Evolutionary conservation across 2,888 invertebrate species (phyloP).

Genomic region (Stenchaetothrips biformis): DNA sequence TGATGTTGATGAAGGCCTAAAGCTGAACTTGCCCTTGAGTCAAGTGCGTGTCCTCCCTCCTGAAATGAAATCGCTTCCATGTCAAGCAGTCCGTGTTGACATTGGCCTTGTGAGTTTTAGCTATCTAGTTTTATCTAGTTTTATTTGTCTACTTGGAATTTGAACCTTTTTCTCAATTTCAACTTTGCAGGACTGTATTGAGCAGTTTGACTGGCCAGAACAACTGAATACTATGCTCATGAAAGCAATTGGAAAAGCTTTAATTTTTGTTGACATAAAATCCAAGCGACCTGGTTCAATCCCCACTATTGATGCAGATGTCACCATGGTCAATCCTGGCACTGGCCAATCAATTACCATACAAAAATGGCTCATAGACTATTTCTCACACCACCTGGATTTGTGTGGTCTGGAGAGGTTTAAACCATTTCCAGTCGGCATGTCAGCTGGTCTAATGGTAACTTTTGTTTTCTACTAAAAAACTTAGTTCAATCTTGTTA

Average conservation of each 20-base stretch:
- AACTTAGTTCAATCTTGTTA: neutral
- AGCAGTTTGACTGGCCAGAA: conserved; percentile 4
- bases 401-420: neutral
- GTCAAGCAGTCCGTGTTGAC: neutral
- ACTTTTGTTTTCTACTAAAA: neutral
- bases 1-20: neutral
- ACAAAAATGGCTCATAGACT: neutral
- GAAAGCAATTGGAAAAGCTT: neutral
- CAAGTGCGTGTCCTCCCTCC: neutral
- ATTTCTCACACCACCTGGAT: neutral
- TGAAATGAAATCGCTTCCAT: neutral
- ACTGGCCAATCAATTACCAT: neutral
- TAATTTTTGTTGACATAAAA: neutral
- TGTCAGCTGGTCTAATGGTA: neutral
- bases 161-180: neutral
- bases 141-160: neutral
- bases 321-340: neutral
- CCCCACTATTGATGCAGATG: neutral
- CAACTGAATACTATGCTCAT: neutral
- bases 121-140: neutral
- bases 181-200: neutral
- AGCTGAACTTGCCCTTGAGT: neutral
- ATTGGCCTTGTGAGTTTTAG: neutral
- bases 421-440: neutral
- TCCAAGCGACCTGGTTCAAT: neutral